Evolutionary conservation across 1,140 invertebrate genomes (phyloP), one percentile per base, ranked within the genome.

Genomic region (Caenorhabditis latens): DNA sequence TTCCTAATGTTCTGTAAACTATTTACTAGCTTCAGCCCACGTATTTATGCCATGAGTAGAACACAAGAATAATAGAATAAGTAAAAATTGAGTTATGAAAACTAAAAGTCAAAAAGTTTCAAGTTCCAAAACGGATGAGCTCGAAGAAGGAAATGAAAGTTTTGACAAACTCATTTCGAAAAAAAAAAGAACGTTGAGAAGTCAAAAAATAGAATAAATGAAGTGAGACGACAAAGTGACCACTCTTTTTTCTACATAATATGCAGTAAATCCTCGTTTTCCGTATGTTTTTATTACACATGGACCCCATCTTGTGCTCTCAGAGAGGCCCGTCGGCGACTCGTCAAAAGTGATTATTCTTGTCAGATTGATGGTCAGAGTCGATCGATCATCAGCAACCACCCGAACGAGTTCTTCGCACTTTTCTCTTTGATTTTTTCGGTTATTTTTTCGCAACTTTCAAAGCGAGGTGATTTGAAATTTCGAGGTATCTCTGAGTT

Each of bases 261-360:
- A 13, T 40, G 6, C 6, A 63, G 61, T 50, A 79, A 79, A 79
- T 79, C 71, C 53, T 79, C 71, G 14, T 79, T 43, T 24, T 48
- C 46, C 14, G 3, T 19, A 50, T 79, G 71, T 79, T 79, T 79
- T 79, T 50, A 79, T 79, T 79, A 79, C 71, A 79, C 43, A n/a
- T n/a, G 46, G 7, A 46, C 43, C 46, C 14, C n/a, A 5, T 71
- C 65, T 71, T 43, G 57, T n/a, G 57, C 57, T 40, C 61, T 19
- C 24, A 19, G 32, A 19, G 19, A 19, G 61, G 8, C 61, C 19
- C 32, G 40, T 71, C 65, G 65, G 65, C 16, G 71, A 79, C 71
- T 79, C 71, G 71, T 79, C 71, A 79, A 50, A 50, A 79, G 71
- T 79, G 71, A 79, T 79, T 79, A 79, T 50, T 79, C 71, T 79